These are phyloP conservation scores for Vidua chalybeata DNA, from an alignment of 2,113 vertebrate species.

Conservation along the genomic window DNA sequence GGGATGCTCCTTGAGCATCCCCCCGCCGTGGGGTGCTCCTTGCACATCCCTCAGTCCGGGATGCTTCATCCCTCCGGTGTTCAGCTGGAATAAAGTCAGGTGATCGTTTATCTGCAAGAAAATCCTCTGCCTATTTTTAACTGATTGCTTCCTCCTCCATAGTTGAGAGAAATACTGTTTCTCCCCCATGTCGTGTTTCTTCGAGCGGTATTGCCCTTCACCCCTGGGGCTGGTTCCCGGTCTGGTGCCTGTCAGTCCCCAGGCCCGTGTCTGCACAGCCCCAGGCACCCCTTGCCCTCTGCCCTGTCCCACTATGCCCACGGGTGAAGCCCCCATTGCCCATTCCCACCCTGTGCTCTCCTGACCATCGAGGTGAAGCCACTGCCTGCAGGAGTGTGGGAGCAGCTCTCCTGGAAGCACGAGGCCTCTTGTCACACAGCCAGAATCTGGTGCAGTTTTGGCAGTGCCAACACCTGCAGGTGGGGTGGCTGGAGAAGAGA, in stretches of 20 bases:
- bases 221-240: neutral
- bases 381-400: rapidly evolving
- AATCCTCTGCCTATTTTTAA: neutral
- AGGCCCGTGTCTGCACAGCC: neutral
- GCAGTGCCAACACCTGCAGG: neutral
- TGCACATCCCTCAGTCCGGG: neutral
- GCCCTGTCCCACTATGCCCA: too few species aligned
- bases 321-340: neutral
- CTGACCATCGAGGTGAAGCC: rapidly evolving
- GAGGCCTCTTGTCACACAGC: rapidly evolving
- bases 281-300: neutral
- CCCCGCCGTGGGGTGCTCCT: neutral
- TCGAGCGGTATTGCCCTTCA: rapidly evolving
- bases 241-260: neutral
- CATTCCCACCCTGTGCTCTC: rapidly evolving
- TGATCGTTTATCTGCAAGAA: neutral
- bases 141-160: neutral
- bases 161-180: neutral
- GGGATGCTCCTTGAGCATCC: neutral
- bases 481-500: neutral
- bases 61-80: neutral
- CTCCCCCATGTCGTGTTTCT: neutral
- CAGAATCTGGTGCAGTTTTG: neutral
- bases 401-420: rapidly evolving
- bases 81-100: neutral